Evolutionary conservation across 1,140 invertebrate species (phyloP).

Genomic region (Drosophila willistoni): DNA sequence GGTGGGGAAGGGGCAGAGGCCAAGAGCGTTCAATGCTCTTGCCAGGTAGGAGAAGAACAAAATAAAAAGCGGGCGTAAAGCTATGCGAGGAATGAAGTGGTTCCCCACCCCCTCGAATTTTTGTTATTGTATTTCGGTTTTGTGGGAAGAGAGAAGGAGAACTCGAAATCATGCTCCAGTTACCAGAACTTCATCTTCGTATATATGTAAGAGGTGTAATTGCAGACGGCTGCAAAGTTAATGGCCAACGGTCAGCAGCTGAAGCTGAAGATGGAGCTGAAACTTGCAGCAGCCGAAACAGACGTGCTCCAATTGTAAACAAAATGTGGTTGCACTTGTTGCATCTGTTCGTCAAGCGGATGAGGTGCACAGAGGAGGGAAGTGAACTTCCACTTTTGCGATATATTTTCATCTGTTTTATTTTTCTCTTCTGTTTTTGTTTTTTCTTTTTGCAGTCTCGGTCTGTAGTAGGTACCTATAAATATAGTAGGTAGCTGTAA

Average conservation of each 20-base stretch:
- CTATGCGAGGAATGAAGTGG: constrained; percentile 31
- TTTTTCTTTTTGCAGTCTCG: constrained; percentile 48
- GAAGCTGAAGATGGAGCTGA: constrained; percentile 34
- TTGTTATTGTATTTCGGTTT: neutral
- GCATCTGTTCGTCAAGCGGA: constrained; percentile 46
- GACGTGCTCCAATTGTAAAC: constrained; percentile 79
- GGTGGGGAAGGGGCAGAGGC: neutral
- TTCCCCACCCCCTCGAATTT: neutral
- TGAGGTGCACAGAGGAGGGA: constrained; percentile 33
- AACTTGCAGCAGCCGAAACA: constrained; percentile 69
- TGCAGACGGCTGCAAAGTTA: constrained; percentile 59
- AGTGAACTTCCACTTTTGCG: constrained; percentile 28
- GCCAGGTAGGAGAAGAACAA: neutral
- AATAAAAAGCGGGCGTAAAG: constrained; percentile 28
- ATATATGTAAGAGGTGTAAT: constrained; percentile 50
- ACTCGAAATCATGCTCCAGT: constrained; percentile 56
- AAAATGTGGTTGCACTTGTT: constrained; percentile 58
- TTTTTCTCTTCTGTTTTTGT: neutral
- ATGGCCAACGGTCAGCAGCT: constrained; percentile 67
- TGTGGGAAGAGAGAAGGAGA: constrained; percentile 13
- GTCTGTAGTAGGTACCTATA: constrained; percentile 62
- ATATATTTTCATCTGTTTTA: constrained; percentile 8
- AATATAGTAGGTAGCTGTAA: constrained; percentile 53
- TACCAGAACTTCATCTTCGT: constrained; percentile 42
- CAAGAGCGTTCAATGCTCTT: constrained; percentile 43